Conservation (phyloP, 2,797 vertebrate species). For the Pipistrellus nathusii region DNA sequence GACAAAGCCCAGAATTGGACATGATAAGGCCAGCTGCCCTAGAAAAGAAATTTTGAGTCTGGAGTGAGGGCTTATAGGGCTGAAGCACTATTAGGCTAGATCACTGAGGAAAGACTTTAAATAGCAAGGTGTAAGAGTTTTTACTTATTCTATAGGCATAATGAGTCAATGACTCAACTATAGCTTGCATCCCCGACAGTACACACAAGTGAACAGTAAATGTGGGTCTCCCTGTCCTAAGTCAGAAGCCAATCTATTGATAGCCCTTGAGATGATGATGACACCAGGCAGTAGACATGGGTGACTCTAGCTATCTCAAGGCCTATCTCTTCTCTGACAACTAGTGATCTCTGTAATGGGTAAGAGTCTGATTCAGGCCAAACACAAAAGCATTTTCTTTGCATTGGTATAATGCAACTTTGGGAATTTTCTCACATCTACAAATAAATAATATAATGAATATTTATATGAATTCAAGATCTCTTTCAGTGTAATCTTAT, state of each 20-base stretch:
- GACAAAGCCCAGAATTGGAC: background rate
- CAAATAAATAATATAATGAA: constrained; percentile 12
- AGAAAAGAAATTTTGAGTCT: background rate
- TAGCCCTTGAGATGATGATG: background rate
- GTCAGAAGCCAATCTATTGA: background rate
- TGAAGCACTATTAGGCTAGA: background rate
- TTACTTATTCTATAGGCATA: background rate
- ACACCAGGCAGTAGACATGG: background rate
- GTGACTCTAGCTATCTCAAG: background rate
- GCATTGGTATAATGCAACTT: background rate
- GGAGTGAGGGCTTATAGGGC: background rate
- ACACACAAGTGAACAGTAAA: background rate
- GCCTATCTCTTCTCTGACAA: background rate
- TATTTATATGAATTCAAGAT: constrained; percentile 2
- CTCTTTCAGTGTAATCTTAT: background rate
- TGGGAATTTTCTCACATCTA: background rate
- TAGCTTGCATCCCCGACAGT: background rate
- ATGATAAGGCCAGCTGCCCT: background rate
- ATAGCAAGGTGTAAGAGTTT: background rate
- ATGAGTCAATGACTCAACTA: background rate
- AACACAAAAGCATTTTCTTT: background rate
- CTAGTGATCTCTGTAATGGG: background rate
- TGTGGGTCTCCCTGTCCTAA: background rate
- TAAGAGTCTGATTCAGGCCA: background rate
- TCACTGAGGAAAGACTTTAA: background rate